Base-by-base conservation (phyloP, 2,888 invertebrate species). In the Plagodis pulveraria region DNA sequence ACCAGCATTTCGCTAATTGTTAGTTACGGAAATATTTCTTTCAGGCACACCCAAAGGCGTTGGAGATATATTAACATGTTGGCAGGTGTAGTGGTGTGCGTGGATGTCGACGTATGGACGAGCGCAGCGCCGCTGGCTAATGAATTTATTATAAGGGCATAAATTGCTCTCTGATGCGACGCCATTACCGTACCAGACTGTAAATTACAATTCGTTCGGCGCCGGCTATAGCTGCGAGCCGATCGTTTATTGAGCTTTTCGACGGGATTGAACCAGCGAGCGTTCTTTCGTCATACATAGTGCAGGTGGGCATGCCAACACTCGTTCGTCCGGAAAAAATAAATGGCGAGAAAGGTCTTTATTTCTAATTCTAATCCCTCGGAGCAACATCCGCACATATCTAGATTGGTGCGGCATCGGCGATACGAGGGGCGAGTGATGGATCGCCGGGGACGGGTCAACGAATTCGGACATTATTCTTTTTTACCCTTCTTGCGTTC, bases 401-500 rank as follows among this genome's bases (percentile, higher is more conserved):
- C 66, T 62, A 58, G 69, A 67, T 64, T 60, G 64, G 66, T 60
- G 63, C 71, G 74, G 79, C 84, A 86, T 81, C 83, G 86, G 77
- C 87, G 89, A 89, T 87, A 85, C 80, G 84, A 83, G 86, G 87
- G 86, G 80, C 80, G 89, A 88, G 92, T 93, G 93, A 93, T 93
- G 93, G 93, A 93, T 93, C 86, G 91, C 89, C 83, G 84, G 89
- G 89, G 91, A 93, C 92, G 93, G 93, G 93, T 93, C 93, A 93
- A 93, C 93, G 93, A 90, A 93, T 93, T 93, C 93, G 92, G 88
- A 91, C 93, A 93, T 93, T 93, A 92, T 92, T 93, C 93, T 93
- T 93, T 93, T 93, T 92, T 91, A 92, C 91, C 93, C 93, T 93
- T 93, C 93, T 92, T 91, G 87, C 87, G 87, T 84, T 83, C 83